Base-by-base conservation (phyloP, 2,113 vertebrate species). In the Diphyllodes magnificus region DNA sequence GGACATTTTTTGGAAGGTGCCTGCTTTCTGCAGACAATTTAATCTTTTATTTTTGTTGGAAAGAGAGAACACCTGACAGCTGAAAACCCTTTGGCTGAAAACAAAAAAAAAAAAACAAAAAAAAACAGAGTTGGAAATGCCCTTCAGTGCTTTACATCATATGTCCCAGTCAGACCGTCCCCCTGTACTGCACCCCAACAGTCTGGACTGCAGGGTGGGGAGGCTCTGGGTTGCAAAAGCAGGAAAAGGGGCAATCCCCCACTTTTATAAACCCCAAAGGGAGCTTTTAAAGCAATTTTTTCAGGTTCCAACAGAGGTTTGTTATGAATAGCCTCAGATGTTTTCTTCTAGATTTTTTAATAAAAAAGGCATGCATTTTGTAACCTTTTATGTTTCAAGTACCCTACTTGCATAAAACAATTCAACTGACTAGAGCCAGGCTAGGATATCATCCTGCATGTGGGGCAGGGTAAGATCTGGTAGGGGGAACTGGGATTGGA, bases 1-100 rank as follows among this genome's bases (percentile, higher is more conserved):
- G 28, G 51, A 93, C 21, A 17, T 72, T 50, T 92, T 95, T 77
- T 89, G 63, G 61, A 91, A 86, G 54, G 42, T 56, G 75, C 69
- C 42, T 94, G 75, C 11, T 78, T 96, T 96, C 85, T 90, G 79
- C 31, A 73, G 54, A 80, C 42, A 86, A 93, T 92, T 91, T 92
- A 77, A 93, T 95, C 82, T 90, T 82, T 66, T 97, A 64, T 96
- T 97, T 95, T 94, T 91, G 54, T 96, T 94, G 90, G 84, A 95
- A 75, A 42, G 53, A 66, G 15, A 53, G 60, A 91, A 86, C 84
- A 95, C 93, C 94, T 95, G 92, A 94, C 92, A 97, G 92, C 90
- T 93, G 95, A 95, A 91, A 93, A 42, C 22, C 53, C 61, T 95
- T 84, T 75, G n/a, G 39, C 56, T 89, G 27, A 75, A 95, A 94